Percentiles rank a stretch among this genome's conserved stretches.
Conservation (phyloP, 1,140 invertebrate genomes). For the Papilio helenus region DNA sequence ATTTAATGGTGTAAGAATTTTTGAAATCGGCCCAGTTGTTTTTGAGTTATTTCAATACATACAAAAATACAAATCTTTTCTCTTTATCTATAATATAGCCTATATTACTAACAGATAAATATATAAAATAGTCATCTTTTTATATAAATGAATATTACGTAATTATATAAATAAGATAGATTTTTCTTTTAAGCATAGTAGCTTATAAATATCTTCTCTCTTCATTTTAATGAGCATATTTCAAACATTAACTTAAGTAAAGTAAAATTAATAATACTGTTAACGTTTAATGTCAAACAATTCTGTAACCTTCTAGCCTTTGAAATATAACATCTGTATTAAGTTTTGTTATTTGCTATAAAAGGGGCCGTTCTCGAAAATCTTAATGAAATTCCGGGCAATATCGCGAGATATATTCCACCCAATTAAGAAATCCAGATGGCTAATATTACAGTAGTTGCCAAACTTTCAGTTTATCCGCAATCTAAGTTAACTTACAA, state of each 20-base stretch:
- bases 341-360: slow-evolving; percentile 2
- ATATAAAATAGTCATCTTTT: too few relatives aligned
- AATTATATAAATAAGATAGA: too few relatives aligned
- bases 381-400: slow-evolving; percentile 4
- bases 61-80: too few relatives aligned
- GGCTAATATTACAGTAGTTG: neutral
- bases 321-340: neutral
- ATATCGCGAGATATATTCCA: neutral
- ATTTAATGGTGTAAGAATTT: too few relatives aligned
- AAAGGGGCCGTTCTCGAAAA: neutral
- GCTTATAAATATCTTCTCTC: too few relatives aligned
- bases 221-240: too few relatives aligned
- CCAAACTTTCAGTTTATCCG: neutral
- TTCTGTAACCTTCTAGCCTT: neutral
- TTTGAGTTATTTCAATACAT: too few relatives aligned
- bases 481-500: neutral
- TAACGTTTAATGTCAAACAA: neutral
- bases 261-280: neutral
- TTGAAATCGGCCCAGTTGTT: too few relatives aligned
- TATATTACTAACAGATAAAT: too few relatives aligned
- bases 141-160: too few relatives aligned
- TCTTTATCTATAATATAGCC: too few relatives aligned
- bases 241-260: neutral
- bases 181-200: too few relatives aligned
- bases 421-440: neutral